A percentile compares a stretch with the other conserved stretches of the same genome.
Conservation (phyloP, 2,113 vertebrate genomes). For the Pogona vitticeps region DNA sequence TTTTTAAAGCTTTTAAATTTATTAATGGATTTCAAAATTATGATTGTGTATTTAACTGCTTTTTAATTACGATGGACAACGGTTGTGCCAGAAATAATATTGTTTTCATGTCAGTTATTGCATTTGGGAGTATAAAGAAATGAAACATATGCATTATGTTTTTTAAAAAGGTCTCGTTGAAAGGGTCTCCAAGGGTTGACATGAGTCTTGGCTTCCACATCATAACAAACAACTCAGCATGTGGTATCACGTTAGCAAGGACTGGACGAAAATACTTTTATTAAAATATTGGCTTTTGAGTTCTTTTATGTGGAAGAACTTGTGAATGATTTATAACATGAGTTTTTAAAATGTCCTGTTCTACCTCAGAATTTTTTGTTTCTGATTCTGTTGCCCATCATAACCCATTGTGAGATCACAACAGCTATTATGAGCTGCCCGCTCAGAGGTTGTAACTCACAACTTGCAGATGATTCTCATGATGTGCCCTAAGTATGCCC, state of each 20-base stretch:
- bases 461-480: too few species aligned
- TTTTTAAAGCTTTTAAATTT: too few species aligned
- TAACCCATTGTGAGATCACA: not conserved
- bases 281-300: conserved; percentile 48
- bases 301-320: conserved; percentile 48
- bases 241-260: conserved; percentile 40
- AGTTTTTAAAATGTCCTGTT: not conserved
- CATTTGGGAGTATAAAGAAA: conserved; percentile 49
- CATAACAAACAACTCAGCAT: conserved; percentile 39
- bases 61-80: conserved; percentile 29
- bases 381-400: not conserved
- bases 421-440: not conserved
- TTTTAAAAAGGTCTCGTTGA: conserved; percentile 42
- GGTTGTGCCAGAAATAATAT: conserved; percentile 69
- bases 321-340: conserved; percentile 45
- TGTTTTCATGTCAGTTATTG: conserved; percentile 67
- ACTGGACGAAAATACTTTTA: conserved; percentile 40
- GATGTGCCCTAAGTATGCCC: too few species aligned
- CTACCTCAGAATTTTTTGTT: not conserved
- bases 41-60: too few species aligned
- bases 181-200: conserved; percentile 60
- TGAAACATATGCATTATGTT: conserved; percentile 24
- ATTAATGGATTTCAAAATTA: too few species aligned
- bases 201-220: conserved; percentile 63
- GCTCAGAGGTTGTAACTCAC: not conserved